phyloP scores from a whole-genome alignment of 2,797 vertebrate species.

The Chloroceryle amazona region DNA sequence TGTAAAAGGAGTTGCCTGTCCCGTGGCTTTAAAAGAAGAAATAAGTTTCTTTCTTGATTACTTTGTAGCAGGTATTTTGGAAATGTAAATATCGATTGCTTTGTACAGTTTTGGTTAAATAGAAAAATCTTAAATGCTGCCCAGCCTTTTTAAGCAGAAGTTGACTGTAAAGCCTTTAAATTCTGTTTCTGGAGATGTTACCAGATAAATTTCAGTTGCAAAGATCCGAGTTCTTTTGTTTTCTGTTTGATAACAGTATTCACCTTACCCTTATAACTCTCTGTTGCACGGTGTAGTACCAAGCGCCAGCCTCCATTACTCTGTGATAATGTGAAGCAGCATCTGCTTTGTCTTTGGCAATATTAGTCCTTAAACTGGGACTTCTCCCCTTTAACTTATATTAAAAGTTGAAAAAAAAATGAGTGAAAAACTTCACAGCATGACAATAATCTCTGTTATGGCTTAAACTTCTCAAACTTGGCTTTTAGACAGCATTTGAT shows the following conservation, averaged over 20 bases:
- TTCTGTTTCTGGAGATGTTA: background rate
- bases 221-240: background rate
- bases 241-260: background rate
- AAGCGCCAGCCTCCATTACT: background rate
- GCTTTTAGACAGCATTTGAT: background rate
- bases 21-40: background rate
- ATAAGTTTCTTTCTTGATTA: background rate
- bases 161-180: background rate
- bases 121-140: background rate
- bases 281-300: background rate
- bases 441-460: background rate
- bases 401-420: background rate
- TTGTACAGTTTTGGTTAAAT: constrained; percentile 10
- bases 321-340: background rate
- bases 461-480: background rate
- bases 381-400: background rate
- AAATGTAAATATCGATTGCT: constrained; percentile 1
- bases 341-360: background rate
- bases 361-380: background rate
- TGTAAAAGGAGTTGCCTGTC: background rate
- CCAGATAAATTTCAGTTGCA: background rate
- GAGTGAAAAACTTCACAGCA: background rate
- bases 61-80: background rate
- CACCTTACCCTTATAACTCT: background rate
- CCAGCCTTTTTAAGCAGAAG: background rate